Conservation (phyloP, 2,797 vertebrate species). For the Gadopsis marmoratus region DNA sequence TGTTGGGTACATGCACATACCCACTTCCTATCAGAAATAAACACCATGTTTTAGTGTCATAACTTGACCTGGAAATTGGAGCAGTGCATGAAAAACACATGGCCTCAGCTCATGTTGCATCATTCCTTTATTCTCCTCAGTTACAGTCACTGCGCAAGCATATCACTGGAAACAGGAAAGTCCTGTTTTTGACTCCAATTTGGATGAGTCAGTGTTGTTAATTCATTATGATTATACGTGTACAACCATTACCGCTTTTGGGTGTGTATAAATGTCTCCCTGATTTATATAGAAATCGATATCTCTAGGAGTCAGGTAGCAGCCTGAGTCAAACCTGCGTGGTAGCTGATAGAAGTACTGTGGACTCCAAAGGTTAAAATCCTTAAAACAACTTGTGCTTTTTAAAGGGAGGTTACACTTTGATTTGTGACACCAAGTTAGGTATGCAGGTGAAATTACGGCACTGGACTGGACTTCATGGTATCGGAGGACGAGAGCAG, state of each 20-base stretch:
- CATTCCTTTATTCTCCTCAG: slow-evolving; percentile 18
- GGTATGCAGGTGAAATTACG: too few relatives aligned
- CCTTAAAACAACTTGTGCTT: slow-evolving; percentile 26
- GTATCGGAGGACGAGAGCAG: neutral
- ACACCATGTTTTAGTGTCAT: slow-evolving; percentile 6
- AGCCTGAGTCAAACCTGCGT: slow-evolving; percentile 23
- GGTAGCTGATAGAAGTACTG: slow-evolving; percentile 37
- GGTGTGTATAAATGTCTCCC: slow-evolving; percentile 37
- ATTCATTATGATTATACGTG: slow-evolving; percentile 32
- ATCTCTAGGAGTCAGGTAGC: slow-evolving; percentile 17
- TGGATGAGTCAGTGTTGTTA: slow-evolving; percentile 24
- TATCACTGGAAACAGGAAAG: slow-evolving; percentile 45
- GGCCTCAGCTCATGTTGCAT: slow-evolving; percentile 32
- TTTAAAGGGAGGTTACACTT: slow-evolving; percentile 16
- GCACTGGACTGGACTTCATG: too few relatives aligned
- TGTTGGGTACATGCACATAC: neutral
- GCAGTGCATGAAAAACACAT: slow-evolving; percentile 14
- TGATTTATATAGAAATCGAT: slow-evolving; percentile 58
- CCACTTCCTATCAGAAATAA: slow-evolving; percentile 25
- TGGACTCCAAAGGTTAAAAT: slow-evolving; percentile 35
- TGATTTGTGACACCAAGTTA: slow-evolving; percentile 34
- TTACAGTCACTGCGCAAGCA: slow-evolving; percentile 6
- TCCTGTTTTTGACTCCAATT: slow-evolving; percentile 35
- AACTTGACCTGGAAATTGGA: slow-evolving; percentile 19
- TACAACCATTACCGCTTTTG: slow-evolving; percentile 32